A percentile compares a stretch with the other conserved stretches of the same genome.
phyloP scores from a whole-genome alignment of 2,113 vertebrate genomes.

The Grammomys surdaster region DNA sequence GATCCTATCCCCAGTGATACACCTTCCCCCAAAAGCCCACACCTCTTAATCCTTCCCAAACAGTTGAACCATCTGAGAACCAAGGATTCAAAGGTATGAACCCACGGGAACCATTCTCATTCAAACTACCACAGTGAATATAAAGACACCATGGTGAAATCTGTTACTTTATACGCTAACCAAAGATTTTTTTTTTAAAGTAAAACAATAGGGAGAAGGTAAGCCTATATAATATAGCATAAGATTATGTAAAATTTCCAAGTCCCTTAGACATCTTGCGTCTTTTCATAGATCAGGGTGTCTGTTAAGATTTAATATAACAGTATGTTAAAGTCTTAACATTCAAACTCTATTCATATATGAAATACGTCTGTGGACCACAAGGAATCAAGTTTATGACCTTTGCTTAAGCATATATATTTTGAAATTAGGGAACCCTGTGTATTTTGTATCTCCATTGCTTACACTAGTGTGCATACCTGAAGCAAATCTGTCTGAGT shows the following conservation, averaged over 20 bases:
- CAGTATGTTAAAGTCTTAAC: background rate
- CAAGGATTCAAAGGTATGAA: background rate
- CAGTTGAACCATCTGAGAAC: no score
- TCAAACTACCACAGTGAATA: background rate
- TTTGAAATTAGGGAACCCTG: background rate
- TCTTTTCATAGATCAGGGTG: background rate
- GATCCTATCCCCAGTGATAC: background rate
- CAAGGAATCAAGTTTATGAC: background rate
- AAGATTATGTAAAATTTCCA: background rate
- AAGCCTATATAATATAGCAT: background rate
- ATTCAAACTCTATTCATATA: background rate
- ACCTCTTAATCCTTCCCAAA: background rate
- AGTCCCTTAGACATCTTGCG: background rate
- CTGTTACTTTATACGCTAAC: background rate
- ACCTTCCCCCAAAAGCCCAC: background rate
- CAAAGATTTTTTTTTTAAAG: background rate
- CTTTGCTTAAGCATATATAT: background rate
- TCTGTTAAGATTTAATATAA: constrained; percentile 8
- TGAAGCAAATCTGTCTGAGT: background rate
- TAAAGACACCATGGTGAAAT: background rate
- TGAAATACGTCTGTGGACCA: background rate
- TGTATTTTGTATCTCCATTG: constrained; percentile 9
- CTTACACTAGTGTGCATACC: background rate
- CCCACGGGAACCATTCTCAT: background rate
- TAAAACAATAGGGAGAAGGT: background rate